Base-by-base conservation (phyloP, 2,888 invertebrate genomes). In the Beris chalybata region DNA sequence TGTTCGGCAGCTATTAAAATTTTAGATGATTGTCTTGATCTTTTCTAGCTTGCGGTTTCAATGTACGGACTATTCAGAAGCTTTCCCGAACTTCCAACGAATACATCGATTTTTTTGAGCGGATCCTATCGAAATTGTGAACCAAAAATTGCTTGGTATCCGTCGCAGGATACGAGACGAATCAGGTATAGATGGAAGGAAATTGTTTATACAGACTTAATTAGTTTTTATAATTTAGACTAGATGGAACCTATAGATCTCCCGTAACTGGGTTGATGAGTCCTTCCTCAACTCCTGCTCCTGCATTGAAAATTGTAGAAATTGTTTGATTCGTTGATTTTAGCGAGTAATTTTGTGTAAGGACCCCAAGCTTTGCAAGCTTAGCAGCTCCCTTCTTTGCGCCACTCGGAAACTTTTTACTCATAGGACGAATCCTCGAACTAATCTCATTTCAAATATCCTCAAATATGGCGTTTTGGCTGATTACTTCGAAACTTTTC, bases 81-180 rank as follows among this genome's bases (percentile, higher is more conserved):
- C 61, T 71, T 86, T 29, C 86, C 86, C 0, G 82, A 81, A 67
- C 75, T 86, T 71, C 86, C 86, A n/a, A 76, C 75, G 15, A 81
- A 82, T 67, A 80, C 82, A 11, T 81, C 81, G 12, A 80, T 86
- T 0, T 78, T 82, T 65, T 84, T 85, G 73, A 84, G 84, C 67
- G 76, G 79, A 53, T 80, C 83, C 4, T 74, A 82, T 48, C 73
- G 81, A 66, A 77, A 76, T 15, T 87, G 87, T 72, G 79, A 83
- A 59, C 81, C 84, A n/a, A 81, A 83, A 3, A 81, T 87, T 13
- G 85, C 85, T 30, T 87, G 87, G 87, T 77, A 84, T 67, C 81
- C 84, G 4, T 81, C 84, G 1, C 82, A 83, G 1, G 84, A 83
- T 70, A 75, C 77, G 30, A 76, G 81, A 30, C 75, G 78, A 64